These are phyloP conservation scores for Falco peregrinus DNA, from an alignment of 2,797 vertebrate species.

Conservation along the genomic window DNA sequence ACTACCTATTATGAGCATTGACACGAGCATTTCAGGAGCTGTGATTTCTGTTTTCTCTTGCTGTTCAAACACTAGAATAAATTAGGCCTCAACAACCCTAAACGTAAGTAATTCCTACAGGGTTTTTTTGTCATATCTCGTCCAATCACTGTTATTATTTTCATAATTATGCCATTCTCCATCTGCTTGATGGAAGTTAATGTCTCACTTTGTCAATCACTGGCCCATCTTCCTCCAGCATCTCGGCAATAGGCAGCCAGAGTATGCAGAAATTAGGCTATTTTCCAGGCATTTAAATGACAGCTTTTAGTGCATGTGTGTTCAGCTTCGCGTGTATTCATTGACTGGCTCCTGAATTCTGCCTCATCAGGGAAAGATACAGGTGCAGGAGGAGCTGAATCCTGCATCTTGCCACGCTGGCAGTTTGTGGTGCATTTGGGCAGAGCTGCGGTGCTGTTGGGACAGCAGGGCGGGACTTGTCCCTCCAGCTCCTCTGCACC, in stretches of 20 bases:
- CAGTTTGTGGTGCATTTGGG: accelerated
- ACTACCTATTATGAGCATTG: neutral
- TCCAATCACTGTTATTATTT: conserved; percentile 50
- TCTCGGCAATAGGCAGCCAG: neutral
- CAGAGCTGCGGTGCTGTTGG: neutral
- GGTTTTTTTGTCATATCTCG: neutral
- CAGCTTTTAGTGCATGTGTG: neutral
- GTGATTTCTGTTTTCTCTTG: conserved; percentile 16
- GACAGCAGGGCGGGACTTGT: neutral
- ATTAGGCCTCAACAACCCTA: neutral
- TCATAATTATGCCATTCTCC: conserved; percentile 53
- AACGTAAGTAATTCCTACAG: conserved; percentile 3
- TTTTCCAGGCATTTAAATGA: conserved; percentile 40
- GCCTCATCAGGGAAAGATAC: neutral
- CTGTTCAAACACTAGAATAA: conserved; percentile 27
- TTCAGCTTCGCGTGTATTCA: neutral
- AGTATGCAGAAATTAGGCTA: neutral
- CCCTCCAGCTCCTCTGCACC: neutral
- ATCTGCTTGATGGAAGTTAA: conserved; percentile 47
- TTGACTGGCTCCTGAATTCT: neutral
- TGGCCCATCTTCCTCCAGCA: conserved; percentile 7
- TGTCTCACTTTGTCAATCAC: conserved; percentile 31
- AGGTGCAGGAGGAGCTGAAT: neutral
- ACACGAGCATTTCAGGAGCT: neutral
- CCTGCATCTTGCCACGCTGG: accelerated